These are phyloP conservation scores for Danaus melanippus DNA, from an alignment of 1,140 invertebrate species.

Conservation along the genomic window DNA sequence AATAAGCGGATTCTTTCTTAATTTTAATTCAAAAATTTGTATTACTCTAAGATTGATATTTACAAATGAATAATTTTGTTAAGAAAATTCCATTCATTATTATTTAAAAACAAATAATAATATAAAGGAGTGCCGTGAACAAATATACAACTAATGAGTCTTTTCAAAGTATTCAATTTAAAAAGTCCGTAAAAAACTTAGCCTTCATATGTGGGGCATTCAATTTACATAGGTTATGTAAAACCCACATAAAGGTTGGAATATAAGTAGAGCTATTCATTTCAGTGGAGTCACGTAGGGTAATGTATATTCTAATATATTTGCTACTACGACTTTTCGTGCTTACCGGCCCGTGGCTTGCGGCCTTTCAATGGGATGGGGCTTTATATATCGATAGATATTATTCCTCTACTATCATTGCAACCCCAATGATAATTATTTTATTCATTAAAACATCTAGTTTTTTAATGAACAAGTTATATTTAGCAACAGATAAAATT, in stretches of 20 bases:
- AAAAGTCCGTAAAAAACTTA: conserved; percentile 24
- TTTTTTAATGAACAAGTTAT: too few species aligned
- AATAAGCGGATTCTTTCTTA: too few species aligned
- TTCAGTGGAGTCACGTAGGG: conserved; percentile 58
- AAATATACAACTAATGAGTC: too few species aligned
- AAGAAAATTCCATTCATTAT: too few species aligned
- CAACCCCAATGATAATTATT: too few species aligned
- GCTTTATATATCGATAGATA: conserved; percentile 17
- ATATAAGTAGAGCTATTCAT: conserved; percentile 55
- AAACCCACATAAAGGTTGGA: conserved; percentile 25
- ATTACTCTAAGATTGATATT: too few species aligned
- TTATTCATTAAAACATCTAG: too few species aligned
- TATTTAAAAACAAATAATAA: too few species aligned
- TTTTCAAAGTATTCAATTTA: conserved; percentile 14
- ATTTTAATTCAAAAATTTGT: too few species aligned
- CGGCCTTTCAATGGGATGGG: conserved; percentile 37
- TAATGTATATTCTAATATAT: conserved; percentile 73
- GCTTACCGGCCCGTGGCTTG: conserved; percentile 64
- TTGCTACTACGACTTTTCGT: conserved; percentile 68
- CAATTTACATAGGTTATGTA: conserved; percentile 29
- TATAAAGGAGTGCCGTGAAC: too few species aligned
- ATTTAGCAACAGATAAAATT: too few species aligned
- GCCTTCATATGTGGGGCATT: conserved; percentile 29
- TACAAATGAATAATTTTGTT: too few species aligned
- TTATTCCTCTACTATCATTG: not conserved